Percentiles rank a stretch among this genome's conserved stretches.
These are phyloP conservation scores for Electrophaes corylata DNA, from an alignment of 2,888 invertebrate genomes.

Conservation along the genomic window DNA sequence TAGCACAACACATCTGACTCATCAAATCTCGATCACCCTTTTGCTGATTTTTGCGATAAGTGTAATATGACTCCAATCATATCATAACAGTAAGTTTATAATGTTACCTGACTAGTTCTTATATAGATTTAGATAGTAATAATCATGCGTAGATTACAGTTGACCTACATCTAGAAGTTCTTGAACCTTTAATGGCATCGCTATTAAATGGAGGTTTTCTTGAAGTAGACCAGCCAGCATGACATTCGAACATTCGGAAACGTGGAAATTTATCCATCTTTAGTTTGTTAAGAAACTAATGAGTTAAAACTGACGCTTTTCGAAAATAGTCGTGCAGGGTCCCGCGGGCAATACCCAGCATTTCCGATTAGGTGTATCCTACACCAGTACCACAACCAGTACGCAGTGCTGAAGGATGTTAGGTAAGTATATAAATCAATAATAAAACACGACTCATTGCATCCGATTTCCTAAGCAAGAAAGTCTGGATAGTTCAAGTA, in stretches of 20 bases:
- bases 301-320: neutral
- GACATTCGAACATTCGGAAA: neutral
- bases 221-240: neutral
- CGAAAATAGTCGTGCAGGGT: neutral
- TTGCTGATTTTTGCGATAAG: constrained; percentile 38
- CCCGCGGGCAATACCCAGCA: neutral
- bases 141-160: neutral
- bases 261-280: neutral
- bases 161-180: neutral
- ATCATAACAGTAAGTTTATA: neutral
- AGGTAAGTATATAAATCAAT: too few relatives aligned
- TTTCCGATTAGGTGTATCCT: neutral
- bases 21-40: constrained; percentile 40
- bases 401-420: neutral
- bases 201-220: neutral
- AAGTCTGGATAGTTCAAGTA: neutral
- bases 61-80: neutral
- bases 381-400: neutral
- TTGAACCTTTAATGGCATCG: neutral
- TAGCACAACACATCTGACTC: constrained; percentile 42
- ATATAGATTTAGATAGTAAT: too few relatives aligned
- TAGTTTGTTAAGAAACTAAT: neutral
- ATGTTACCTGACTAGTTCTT: neutral
- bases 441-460: neutral
- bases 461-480: constrained; percentile 1